Evolutionary conservation across 2,113 vertebrate species (phyloP).

Genomic region (Hypanus sabinus): DNA sequence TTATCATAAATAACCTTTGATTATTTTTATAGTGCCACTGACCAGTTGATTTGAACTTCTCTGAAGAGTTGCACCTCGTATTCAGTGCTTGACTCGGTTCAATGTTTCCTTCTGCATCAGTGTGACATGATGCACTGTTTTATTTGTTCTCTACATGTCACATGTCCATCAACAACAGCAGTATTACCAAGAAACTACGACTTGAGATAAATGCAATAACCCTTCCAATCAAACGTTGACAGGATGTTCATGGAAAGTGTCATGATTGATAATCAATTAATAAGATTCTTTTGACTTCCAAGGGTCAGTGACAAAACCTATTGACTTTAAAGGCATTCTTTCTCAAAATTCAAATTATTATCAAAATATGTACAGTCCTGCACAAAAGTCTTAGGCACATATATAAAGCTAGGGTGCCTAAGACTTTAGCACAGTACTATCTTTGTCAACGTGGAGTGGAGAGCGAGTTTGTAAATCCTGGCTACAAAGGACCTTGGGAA

Average conservation of each 20-base stretch:
- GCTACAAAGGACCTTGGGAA: too few relatives aligned
- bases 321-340: not conserved
- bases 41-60: not conserved
- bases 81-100: not conserved
- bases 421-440: too few relatives aligned
- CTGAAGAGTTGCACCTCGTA: not conserved
- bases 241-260: not conserved
- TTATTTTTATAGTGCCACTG: not conserved
- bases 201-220: not conserved
- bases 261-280: not conserved
- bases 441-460: too few relatives aligned
- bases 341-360: too few relatives aligned
- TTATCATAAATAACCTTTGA: conserved; percentile 9
- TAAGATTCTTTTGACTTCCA: conserved; percentile 7
- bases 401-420: too few relatives aligned
- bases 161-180: not conserved
- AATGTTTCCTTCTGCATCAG: not conserved
- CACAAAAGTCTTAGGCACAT: too few relatives aligned
- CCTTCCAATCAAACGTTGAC: not conserved
- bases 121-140: not conserved
- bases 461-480: too few relatives aligned
- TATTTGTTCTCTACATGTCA: not conserved
- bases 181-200: not conserved
- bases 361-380: too few relatives aligned
- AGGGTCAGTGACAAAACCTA: not conserved